Base-by-base conservation (phyloP, 2,797 vertebrate genomes). In the Lutjanus campechanus region DNA sequence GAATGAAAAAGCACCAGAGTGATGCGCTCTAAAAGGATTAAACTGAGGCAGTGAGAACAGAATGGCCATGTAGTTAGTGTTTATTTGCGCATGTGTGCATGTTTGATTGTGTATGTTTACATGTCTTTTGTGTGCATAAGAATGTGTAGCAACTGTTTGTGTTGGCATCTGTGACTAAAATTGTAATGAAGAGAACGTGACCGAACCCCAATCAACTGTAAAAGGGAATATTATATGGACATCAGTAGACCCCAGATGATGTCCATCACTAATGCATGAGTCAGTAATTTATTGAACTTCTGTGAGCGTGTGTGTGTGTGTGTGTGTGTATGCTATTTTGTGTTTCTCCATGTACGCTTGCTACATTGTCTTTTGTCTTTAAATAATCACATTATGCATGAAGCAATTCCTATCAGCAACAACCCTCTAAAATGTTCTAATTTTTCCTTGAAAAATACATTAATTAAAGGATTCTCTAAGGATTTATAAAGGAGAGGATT, bases 161-260 rank as follows among this genome's bases (percentile, higher is more conserved):
- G 47, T 74, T 51, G 61, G 77, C 12, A 19, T 83, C 46, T 88
- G 64, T 83, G 80, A 88, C 71, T 77, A 58, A 91, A 91, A 81
- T 84, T 71, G 55, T 77, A 91, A 80, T 88, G 74, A 89, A 71
- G 69, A 65, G 63, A 90, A 81, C 68, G 73, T 76, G 69, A 89
- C 79, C 69, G 64, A 83, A 86, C 66, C 44, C 59, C 71, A 82
- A 86, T 89, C 75, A 87, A 76, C 61, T 79, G 69, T 88, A 69
- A 91, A 91, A 86, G 84, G 53, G 83, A 92, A 92, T 92, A 87
- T 88, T 85, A 83, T 88, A 91, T 90, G 81, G 88, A 91, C 71
- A 82, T 84, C 77, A 83, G 60, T 64, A 86, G 81, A 88, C 59
- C 87, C 84, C 71, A 83, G 84, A 92, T 91, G 86, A 91, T 88